Evolutionary conservation across 2,113 vertebrate species (phyloP).

Genomic region (Hippopotamus amphibius): DNA sequence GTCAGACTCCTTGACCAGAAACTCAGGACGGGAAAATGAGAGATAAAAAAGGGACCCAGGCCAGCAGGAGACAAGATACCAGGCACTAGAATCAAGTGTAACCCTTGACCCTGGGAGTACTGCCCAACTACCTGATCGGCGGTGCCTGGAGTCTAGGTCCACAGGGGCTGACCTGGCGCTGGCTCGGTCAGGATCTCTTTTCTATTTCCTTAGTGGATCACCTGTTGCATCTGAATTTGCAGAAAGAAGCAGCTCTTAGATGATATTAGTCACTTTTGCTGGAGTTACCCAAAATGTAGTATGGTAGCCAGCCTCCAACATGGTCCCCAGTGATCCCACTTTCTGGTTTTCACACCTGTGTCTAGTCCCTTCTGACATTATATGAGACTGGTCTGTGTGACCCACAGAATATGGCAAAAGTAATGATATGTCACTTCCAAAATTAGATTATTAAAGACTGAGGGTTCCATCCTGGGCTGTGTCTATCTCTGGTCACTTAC

Average conservation of each 20-base stretch:
- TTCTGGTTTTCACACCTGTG: not conserved
- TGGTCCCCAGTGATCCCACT: not conserved
- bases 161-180: not conserved
- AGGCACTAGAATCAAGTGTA: not conserved
- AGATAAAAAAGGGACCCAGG: not conserved
- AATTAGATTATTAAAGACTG: not conserved
- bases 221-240: not conserved
- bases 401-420: not conserved
- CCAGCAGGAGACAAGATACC: not conserved
- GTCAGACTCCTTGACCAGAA: not conserved
- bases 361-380: not conserved
- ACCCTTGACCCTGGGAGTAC: not conserved
- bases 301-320: not conserved
- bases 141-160: not conserved
- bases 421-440: not conserved
- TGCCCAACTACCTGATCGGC: not conserved
- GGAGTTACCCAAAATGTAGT: not conserved
- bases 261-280: not conserved
- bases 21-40: not conserved
- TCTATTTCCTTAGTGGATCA: not conserved
- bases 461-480: not conserved
- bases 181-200: not conserved
- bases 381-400: not conserved
- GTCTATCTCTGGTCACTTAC: not conserved
- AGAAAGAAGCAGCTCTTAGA: not conserved